These are phyloP conservation scores for Eupelmus urozonus DNA, from an alignment of 2,888 invertebrate genomes.

Conservation along the genomic window DNA sequence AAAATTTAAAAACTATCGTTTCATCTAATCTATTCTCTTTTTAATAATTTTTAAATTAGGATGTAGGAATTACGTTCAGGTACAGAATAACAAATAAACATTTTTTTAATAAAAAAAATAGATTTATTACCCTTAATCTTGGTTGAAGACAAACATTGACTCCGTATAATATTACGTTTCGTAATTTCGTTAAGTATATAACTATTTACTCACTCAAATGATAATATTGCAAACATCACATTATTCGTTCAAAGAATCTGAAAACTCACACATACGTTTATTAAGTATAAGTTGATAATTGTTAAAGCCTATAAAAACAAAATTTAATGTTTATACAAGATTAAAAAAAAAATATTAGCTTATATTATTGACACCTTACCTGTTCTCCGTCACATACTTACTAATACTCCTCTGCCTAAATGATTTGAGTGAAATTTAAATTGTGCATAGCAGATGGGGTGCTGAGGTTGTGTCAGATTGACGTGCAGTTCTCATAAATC, in stretches of 20 bases:
- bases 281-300: slow-evolving; percentile 48
- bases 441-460: slow-evolving; percentile 31
- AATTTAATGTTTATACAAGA: neutral
- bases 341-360: neutral
- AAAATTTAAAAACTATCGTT: slow-evolving; percentile 15
- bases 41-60: slow-evolving; percentile 15
- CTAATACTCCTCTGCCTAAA: slow-evolving; percentile 54
- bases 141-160: neutral
- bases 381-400: slow-evolving; percentile 69
- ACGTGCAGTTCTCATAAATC: slow-evolving; percentile 53
- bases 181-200: neutral
- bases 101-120: neutral
- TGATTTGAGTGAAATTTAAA: slow-evolving; percentile 23
- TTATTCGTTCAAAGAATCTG: slow-evolving; percentile 48
- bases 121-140: slow-evolving; percentile 32
- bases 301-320: slow-evolving; percentile 33
- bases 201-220: neutral
- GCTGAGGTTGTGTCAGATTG: slow-evolving; percentile 54
- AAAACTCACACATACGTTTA: slow-evolving; percentile 55
- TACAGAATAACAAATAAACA: neutral
- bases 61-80: neutral
- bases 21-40: neutral
- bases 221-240: slow-evolving; percentile 4
- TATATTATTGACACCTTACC: slow-evolving; percentile 67
- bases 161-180: neutral